Percentiles rank a stretch among this genome's conserved stretches.
Conservation (phyloP, 1,140 invertebrate species). For the Diachasmimorpha longicaudata region DNA sequence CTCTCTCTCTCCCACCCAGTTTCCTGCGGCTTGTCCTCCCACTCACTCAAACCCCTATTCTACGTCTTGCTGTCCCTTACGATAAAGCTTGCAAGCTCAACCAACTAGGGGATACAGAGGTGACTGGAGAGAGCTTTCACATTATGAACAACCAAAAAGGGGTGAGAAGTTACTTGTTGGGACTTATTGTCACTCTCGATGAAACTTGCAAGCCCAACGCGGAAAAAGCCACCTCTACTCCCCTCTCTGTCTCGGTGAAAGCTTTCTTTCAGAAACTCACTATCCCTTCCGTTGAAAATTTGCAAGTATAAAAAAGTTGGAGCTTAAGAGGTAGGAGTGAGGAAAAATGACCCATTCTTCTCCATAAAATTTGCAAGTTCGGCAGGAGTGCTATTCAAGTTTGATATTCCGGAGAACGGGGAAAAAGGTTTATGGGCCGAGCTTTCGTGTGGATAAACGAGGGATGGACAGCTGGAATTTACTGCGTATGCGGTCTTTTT, state of each 20-base stretch:
- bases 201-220: neutral
- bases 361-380: neutral
- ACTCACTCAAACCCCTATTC: neutral
- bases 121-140: neutral
- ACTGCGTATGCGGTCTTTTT: neutral
- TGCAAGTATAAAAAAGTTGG: neutral
- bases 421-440: neutral
- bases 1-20: constrained; percentile 11
- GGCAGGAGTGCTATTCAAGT: neutral
- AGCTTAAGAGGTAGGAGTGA: neutral
- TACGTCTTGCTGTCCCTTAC: neutral
- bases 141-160: neutral
- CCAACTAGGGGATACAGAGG: neutral
- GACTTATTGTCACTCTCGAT: neutral
- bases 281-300: neutral
- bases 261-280: neutral
- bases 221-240: neutral
- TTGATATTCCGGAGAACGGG: neutral
- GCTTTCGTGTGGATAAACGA: neutral
- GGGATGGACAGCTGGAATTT: neutral
- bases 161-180: neutral
- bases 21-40: constrained; percentile 5
- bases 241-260: neutral
- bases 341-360: neutral
- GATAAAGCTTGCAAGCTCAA: neutral